A percentile compares a stretch with the other conserved stretches of the same genome.
Evolutionary conservation across 1,140 invertebrate species (phyloP).

Genomic region (Eriocheir sinensis): DNA sequence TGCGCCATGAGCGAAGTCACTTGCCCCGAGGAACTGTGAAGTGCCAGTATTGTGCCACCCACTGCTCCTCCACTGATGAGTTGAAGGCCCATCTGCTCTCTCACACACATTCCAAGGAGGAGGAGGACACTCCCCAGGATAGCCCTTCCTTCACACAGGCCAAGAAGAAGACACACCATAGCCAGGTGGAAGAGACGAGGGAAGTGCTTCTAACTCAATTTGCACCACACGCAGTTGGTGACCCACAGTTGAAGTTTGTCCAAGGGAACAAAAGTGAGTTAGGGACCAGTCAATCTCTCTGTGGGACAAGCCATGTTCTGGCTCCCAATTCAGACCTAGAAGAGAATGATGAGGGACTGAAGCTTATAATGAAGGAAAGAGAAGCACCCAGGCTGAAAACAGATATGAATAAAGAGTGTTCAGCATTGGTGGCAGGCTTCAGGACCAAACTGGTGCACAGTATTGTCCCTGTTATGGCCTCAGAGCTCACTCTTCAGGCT

Average conservation of each 20-base stretch:
- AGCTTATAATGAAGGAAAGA: conserved; percentile 47
- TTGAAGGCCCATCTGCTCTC: conserved; percentile 69
- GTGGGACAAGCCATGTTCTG: neutral
- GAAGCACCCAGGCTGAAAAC: neutral
- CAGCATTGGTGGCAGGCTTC: neutral
- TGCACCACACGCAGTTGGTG: neutral
- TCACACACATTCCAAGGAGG: conserved; percentile 59
- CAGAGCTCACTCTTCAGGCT: conserved; percentile 40
- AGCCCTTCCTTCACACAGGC: neutral
- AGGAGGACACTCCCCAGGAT: conserved; percentile 51
- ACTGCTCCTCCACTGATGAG: conserved; percentile 63
- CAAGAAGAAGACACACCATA: neutral
- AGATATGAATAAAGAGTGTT: neutral
- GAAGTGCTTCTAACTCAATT: neutral
- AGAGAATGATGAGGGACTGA: neutral
- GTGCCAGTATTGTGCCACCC: conserved; percentile 65
- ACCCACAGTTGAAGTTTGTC: conserved; percentile 36
- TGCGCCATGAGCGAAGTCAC: conserved; percentile 63
- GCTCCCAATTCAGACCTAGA: neutral
- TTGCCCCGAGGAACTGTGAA: conserved; percentile 66
- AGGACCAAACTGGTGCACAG: conserved; percentile 36
- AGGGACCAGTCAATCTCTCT: neutral
- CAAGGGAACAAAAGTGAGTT: neutral
- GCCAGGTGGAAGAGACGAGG: neutral
- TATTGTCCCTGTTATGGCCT: conserved; percentile 50